Evolutionary conservation across 2,888 invertebrate genomes (phyloP).

Genomic region (Perithous albicinctus): DNA sequence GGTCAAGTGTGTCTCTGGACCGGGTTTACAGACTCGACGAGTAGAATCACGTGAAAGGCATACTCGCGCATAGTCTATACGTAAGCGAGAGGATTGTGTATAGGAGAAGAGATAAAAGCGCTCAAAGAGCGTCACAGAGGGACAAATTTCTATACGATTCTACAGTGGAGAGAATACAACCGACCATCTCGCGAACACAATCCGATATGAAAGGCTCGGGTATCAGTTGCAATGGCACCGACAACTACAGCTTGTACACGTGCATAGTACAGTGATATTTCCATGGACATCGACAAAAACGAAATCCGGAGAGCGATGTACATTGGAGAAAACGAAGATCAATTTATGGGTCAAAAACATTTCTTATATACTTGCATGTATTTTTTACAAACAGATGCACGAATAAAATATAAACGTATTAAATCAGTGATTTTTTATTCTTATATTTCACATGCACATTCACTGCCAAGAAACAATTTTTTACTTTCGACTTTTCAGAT

Average conservation of each 20-base stretch:
- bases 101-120: constrained; percentile 1
- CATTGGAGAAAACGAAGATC: neutral
- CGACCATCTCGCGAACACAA: neutral
- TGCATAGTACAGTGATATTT: neutral
- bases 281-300: neutral
- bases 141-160: constrained; percentile 23
- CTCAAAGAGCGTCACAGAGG: neutral
- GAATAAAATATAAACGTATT: too few relatives aligned
- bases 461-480: too few relatives aligned
- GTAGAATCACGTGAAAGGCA: neutral
- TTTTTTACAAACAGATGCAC: too few relatives aligned
- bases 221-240: neutral
- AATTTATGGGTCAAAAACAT: too few relatives aligned
- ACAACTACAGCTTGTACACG: neutral
- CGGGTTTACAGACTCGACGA: neutral
- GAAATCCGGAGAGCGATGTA: neutral
- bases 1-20: neutral
- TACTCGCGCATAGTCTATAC: neutral
- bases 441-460: too few relatives aligned
- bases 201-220: constrained; percentile 1
- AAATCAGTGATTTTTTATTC: too few relatives aligned
- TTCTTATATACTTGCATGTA: too few relatives aligned
- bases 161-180: constrained; percentile 7
- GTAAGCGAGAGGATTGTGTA: neutral
- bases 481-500: too few relatives aligned